phyloP scores from a whole-genome alignment of 2,888 invertebrate species.

The Saturnia japonica region DNA sequence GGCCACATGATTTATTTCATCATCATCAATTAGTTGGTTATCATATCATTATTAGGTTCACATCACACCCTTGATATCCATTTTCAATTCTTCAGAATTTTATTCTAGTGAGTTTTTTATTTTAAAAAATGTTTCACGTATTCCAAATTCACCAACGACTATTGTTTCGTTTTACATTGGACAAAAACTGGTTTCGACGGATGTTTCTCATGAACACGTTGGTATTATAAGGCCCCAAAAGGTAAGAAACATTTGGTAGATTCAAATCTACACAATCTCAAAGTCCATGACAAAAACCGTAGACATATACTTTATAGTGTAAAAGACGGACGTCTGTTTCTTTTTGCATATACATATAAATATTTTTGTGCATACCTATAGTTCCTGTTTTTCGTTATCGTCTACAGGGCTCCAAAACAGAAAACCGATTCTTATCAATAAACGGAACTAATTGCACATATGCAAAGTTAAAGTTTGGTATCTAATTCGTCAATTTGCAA shows the following conservation, averaged over 20 bases:
- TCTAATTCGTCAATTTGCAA: too few species aligned
- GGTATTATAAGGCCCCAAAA: conserved; percentile 1
- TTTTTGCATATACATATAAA: neutral
- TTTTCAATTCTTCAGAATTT: neutral
- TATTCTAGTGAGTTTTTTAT: neutral
- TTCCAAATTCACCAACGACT: neutral
- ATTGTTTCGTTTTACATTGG: neutral
- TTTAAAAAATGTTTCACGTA: neutral
- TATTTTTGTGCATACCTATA: too few species aligned
- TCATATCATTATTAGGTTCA: neutral
- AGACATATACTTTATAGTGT: neutral
- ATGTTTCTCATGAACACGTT: conserved; percentile 5
- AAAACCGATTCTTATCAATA: too few species aligned
- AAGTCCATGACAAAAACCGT: conserved; percentile 4
- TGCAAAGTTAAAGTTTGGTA: too few species aligned
- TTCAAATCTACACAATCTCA: neutral
- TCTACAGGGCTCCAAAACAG: too few species aligned
- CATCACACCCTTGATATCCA: too few species aligned
- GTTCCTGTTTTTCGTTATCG: neutral
- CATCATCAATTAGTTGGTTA: neutral
- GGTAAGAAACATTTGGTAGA: conserved; percentile 2
- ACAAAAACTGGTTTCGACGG: neutral
- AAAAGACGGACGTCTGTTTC: neutral
- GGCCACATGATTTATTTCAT: neutral
- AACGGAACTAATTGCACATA: too few species aligned